A percentile compares a stretch with the other conserved stretches of the same genome.
Conservation (phyloP, 1,140 invertebrate species). For the Hylaeus volcanicus region DNA sequence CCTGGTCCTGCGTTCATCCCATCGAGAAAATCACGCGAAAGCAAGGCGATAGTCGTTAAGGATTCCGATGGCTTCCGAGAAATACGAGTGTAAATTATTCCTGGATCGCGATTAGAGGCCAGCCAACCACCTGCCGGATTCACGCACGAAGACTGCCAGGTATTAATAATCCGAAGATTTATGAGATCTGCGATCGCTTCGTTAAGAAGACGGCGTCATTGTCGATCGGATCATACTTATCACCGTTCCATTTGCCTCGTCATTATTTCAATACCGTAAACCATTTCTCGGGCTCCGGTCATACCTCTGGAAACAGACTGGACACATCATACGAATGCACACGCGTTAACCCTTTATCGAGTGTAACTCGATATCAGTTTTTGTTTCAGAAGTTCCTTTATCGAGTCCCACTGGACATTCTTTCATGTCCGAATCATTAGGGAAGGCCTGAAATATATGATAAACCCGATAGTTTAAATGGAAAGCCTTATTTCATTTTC, state of each 20-base stretch:
- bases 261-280: slow-evolving; percentile 28
- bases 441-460: too few relatives aligned
- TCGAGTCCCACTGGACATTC: too few relatives aligned
- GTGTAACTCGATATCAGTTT: too few relatives aligned
- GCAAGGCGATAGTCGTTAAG: slow-evolving; percentile 49
- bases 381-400: too few relatives aligned
- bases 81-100: slow-evolving; percentile 66
- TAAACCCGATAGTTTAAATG: too few relatives aligned
- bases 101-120: slow-evolving; percentile 65
- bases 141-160: slow-evolving; percentile 59
- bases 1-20: slow-evolving; percentile 35
- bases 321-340: not conserved
- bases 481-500: too few relatives aligned
- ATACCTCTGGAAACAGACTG: not conserved
- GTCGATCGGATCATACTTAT: slow-evolving; percentile 42
- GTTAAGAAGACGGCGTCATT: slow-evolving; percentile 57
- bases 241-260: not conserved
- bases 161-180: slow-evolving; percentile 68
- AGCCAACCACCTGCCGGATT: slow-evolving; percentile 68
- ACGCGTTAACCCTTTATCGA: too few relatives aligned
- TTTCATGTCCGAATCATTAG: too few relatives aligned
- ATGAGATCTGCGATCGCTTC: slow-evolving; percentile 56
- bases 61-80: slow-evolving; percentile 54
- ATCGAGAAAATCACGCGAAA: slow-evolving; percentile 47
- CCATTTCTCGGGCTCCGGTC: not conserved